Base-by-base conservation (phyloP, 2,797 vertebrate genomes). In the Phoeniculus purpureus region DNA sequence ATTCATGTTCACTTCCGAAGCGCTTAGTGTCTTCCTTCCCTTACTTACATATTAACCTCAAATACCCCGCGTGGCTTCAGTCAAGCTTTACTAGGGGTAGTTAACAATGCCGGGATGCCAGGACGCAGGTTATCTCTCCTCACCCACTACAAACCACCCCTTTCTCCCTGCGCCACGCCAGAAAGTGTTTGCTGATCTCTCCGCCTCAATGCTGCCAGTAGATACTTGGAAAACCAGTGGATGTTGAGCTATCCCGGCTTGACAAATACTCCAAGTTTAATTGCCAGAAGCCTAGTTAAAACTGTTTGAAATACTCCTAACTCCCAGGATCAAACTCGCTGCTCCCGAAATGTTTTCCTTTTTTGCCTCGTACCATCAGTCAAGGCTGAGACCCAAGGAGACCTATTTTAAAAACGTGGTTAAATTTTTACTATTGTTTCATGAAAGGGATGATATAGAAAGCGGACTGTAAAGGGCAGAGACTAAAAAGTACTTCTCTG, bases 1-100 rank as follows among this genome's bases (percentile, higher is more conserved):
- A 97, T 97, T 97, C 97, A 97, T 90, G 97, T 97, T 97, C 97
- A 98, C 97, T 98, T 98, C 97, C 97, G 97, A 98, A 97, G 96
- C 89, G 95, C 96, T 96, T 94, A 96, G 96, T 94, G 94, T 95
- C 96, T 97, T 96, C 97, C 97, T 97, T 96, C 95, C 97, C 94
- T 89, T 95, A 96, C 96, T 95, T 95, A 90, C 89, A 80, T 91
- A 96, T 94, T 96, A 96, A 96, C 97, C 93, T 97, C 96, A 94
- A 90, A 91, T 89, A 96, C 90, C 91, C 95, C 11, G 56, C 56
- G 76, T 50, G 64, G 92, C 94, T 97, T 94, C 96, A 94, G 68
- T 64, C 80, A 61, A 61, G 95, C 95, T 94, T 95, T 94, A 64
- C 90, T 89, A 65, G 78, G 94, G 93, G 93, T 75, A 43, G 85